Base-by-base conservation (phyloP, 2,797 vertebrate genomes). In the Loriculus beryllinus region DNA sequence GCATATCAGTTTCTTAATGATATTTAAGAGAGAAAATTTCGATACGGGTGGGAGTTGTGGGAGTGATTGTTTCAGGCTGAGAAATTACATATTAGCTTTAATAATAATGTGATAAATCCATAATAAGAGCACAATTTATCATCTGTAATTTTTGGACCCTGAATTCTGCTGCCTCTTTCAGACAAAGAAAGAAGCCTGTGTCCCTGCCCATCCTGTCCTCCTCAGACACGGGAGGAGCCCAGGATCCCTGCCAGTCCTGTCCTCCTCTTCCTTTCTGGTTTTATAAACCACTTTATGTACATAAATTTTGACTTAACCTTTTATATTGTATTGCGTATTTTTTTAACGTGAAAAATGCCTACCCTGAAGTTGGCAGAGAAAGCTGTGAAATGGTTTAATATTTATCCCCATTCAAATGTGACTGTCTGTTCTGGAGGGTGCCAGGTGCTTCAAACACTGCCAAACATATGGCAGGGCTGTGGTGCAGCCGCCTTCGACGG, bases 401-500 rank as follows among this genome's bases (percentile, higher is more conserved):
- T 94, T 90, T 93, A 92, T 92, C 65, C 92, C 77, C 48, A 79
- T 78, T 87, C 59, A 94, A 68, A 95, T 89, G 39, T 22, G 71
- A 21, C 39, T 89, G 77, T 82, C 92, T 84, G 70, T 86, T 97
- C 94, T 65, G 64, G 88, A 74, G 39, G 71, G 82, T 89, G 86
- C 87, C 81, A 92, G 95, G 90, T 82, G 92, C 96, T 90, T 91
- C 92, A 95, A 72, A 82, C 57, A 18, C 82, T 83, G 82, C 92
- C 82, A 96, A 94, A 92, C 91, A 86, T 71, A 85, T 64, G 85
- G 92, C 51, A 37, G 88, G 47, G 90, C 91, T 76, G 84, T 29
- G 6, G 75, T 42, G 57, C 74, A 78, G 88, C 88, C 74, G 57
- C 42, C 45, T 74, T 88, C 21, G 1, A 90, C 22, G 1, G 94